A percentile compares a stretch with the other conserved stretches of the same genome.
phyloP scores from a whole-genome alignment of 53 echinoderm and acorn worm species.

The Hippasteria phrygiana region DNA sequence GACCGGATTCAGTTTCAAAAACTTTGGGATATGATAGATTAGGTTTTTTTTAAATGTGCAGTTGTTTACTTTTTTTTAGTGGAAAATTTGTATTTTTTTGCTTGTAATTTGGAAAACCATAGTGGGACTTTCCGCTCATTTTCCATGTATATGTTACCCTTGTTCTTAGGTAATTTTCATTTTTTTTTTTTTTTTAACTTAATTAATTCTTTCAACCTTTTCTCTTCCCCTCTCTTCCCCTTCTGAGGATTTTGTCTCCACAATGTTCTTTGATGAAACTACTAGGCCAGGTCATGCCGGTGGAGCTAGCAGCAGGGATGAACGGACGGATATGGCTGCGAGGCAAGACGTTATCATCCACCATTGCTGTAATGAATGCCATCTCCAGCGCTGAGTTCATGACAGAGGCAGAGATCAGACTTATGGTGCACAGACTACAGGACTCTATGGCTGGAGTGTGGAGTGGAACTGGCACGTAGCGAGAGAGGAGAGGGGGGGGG shows the following conservation, averaged over 20 bases:
- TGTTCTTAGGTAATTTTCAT: too few relatives aligned
- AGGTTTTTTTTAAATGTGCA: too few relatives aligned
- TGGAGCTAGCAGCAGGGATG: constrained; percentile 87
- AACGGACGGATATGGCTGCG: constrained; percentile 93
- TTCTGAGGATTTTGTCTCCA: constrained; percentile 71
- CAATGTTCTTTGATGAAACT: constrained; percentile 78
- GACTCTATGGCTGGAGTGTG: constrained; percentile 65
- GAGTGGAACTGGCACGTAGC: constrained; percentile 13
- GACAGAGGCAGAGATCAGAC: constrained; percentile 78
- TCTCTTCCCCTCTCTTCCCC: neutral
- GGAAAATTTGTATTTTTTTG: too few relatives aligned
- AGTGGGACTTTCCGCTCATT: too few relatives aligned
- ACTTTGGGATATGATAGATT: too few relatives aligned
- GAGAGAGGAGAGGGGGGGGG: neutral
- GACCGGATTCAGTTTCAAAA: too few relatives aligned
- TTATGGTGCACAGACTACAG: constrained; percentile 77
- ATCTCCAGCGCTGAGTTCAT: constrained; percentile 83
- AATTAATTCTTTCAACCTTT: neutral
- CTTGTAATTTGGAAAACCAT: too few relatives aligned
- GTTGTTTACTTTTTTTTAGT: too few relatives aligned
- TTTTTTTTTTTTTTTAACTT: too few relatives aligned
- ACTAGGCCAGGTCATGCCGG: constrained; percentile 77
- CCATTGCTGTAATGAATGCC: constrained; percentile 84
- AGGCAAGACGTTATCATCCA: constrained; percentile 62
- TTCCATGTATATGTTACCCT: too few relatives aligned